Evolutionary conservation across 1,140 invertebrate genomes (phyloP), one percentile per base, ranked within the genome.

Genomic region (Aplysia californica): DNA sequence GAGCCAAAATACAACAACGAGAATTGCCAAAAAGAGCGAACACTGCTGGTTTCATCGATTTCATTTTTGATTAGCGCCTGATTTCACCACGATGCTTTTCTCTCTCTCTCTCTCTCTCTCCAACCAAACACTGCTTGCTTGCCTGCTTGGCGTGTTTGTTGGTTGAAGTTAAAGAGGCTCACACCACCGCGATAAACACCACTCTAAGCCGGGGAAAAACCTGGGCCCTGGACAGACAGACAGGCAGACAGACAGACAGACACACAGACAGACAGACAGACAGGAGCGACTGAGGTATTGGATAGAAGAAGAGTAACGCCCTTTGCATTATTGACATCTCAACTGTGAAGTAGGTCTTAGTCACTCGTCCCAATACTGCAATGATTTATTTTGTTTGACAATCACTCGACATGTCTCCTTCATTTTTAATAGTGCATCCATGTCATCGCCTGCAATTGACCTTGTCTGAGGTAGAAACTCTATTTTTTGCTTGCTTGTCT

Each of bases 211-310:
- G n/a, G n/a, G n/a, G n/a, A n/a, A n/a, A n/a, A n/a, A n/a, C n/a
- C n/a, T n/a, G n/a, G n/a, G n/a, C n/a, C n/a, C 15, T 50, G 44
- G 15, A 50, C n/a, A 59, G 56, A 59, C n/a, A 59, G 56, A 59
- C n/a, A 59, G 56, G 31, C 5, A 59, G 56, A n/a, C n/a, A 59
- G 56, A 59, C n/a, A 59, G 56, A 59, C n/a, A 59, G 4, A 59
- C n/a, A 59, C n/a, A 59, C 6, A 59, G 56, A 59, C 4, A n/a
- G 4, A 59, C n/a, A 59, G 56, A 59, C n/a, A 59, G 56, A 59
- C 5, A 59, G 56, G 31, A 29, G 31, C 6, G 31, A 29, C n/a
- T 4, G n/a, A 29, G 31, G 56, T 26, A 29, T 26, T 4, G 31
- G 56, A 59, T n/a, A 59, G 56, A 59, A 4, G 3, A 23, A 6